A percentile compares a stretch with the other conserved stretches of the same genome.
Evolutionary conservation across 1,140 invertebrate species (phyloP).

Genomic region (Drosophila carrolli): DNA sequence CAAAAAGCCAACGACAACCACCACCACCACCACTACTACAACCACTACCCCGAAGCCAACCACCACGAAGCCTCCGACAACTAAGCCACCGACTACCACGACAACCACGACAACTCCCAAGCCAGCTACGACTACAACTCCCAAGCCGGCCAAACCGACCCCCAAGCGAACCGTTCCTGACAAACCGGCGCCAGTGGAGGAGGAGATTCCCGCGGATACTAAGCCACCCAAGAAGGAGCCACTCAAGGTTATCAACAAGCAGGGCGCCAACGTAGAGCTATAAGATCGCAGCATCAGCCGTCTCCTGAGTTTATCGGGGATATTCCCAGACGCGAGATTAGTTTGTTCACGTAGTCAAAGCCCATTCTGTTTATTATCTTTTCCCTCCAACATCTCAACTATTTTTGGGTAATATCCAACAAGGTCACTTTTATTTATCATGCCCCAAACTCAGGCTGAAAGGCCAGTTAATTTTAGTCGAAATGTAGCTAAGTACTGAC

Average conservation of each 20-base stretch:
- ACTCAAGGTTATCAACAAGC: constrained; percentile 87
- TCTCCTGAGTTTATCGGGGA: constrained; percentile 1
- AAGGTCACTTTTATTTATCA: constrained; percentile 11
- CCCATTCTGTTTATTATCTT: constrained; percentile 3
- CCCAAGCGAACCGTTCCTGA: constrained; percentile 67
- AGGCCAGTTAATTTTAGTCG: constrained; percentile 42
- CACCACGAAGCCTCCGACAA: constrained; percentile 80
- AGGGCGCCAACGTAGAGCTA: constrained; percentile 83
- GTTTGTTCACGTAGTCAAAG: constrained; percentile 26
- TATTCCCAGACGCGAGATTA: constrained; percentile 37
- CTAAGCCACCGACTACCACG: constrained; percentile 62
- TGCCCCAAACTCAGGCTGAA: constrained; percentile 14
- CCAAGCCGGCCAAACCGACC: constrained; percentile 60
- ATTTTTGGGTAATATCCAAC: constrained; percentile 17
- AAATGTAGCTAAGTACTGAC: constrained; percentile 48
- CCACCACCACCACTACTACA: constrained; percentile 7
- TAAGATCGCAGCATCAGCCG: constrained; percentile 48
- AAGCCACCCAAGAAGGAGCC: constrained; percentile 85
- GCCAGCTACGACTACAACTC: constrained; percentile 52
- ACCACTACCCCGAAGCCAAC: constrained; percentile 34
- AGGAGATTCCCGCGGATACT: constrained; percentile 86
- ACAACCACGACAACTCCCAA: constrained; percentile 51
- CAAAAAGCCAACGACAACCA: constrained; percentile 34
- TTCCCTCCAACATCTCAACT: constrained; percentile 16
- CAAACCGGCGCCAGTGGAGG: constrained; percentile 85